Evolutionary conservation across 2,888 invertebrate species (phyloP), one percentile per base, ranked within the genome.

Genomic region (Gibbula magus): DNA sequence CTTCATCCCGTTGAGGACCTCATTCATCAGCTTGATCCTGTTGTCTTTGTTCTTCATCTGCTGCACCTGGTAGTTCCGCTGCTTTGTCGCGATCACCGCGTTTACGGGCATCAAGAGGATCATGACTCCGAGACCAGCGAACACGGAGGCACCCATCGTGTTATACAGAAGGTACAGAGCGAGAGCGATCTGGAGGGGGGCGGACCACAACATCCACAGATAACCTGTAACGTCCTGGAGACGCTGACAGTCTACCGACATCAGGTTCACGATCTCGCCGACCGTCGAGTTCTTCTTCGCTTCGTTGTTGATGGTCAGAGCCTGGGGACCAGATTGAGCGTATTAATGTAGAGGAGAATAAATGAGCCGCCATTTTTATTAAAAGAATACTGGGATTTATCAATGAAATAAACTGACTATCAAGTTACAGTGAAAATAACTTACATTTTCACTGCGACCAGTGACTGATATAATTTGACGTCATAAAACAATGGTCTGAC

Each of bases 61-160:
- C 16, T 82, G 66, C 22, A 86, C 82, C 86, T 93, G 92, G 35
- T 90, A 84, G 56, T 86, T 86, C 20, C 88, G 83, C 70, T 88
- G 90, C 79, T 88, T 89, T 80, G 88, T 87, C 18, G 92, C 91
- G 13, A 92, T 86, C 75, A 89, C 39, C 3, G 88, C 91, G 86
- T 93, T 93, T 76, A 93, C 20, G 0, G 93, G 94, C 22, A 99
- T 97, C 81, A 99, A 94, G 75, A 98, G 95, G 53, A 99, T 95
- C 96, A 99, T 97, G 66, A 99, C 96, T 0, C 96, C 96, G 77
- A 99, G 93, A 25, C 98, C 98, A 78, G 98, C 97, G 4, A 99
- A 93, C 0, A 98, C 97, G 0, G 98, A 96, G 0, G 96, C 95
- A 0, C 95, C 95, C 85, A 94, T 89, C 77, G 93, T 89, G 80